Conservation (phyloP, 2,113 vertebrate genomes). For the Campylomormyrus tamandua region DNA sequence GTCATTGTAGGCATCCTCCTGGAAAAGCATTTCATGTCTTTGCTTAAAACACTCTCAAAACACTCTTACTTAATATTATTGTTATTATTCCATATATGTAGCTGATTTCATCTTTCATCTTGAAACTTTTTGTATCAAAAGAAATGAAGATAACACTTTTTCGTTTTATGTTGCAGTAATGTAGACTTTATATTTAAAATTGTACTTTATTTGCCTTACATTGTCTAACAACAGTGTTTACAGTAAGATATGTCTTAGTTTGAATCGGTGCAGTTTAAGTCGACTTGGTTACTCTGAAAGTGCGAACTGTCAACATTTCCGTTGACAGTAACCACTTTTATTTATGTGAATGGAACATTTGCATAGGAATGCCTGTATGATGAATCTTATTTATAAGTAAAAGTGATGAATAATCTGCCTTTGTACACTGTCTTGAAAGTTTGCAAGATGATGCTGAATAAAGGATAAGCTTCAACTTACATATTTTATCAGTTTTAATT, state of each 20-base stretch:
- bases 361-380: conserved; percentile 2
- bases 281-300: background rate
- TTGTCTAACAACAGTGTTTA: conserved; percentile 20
- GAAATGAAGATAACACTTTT: conserved; percentile 17
- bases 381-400: conserved; percentile 19
- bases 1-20: background rate
- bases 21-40: background rate
- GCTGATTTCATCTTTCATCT: background rate
- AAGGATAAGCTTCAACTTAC: background rate
- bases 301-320: conserved; percentile 11
- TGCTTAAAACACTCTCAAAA: background rate
- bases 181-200: conserved; percentile 4
- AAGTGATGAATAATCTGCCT: background rate
- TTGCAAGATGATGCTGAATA: conserved; percentile 1
- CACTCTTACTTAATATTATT: background rate
- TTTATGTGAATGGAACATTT: background rate
- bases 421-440: background rate
- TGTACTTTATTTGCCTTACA: conserved; percentile 16
- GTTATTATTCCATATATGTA: conserved; percentile 7
- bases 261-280: background rate
- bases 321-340: conserved; percentile 13
- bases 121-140: background rate
- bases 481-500: background rate
- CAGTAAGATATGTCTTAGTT: background rate
- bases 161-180: conserved; percentile 1